A percentile compares a stretch with the other conserved stretches of the same genome.
Evolutionary conservation across 2,113 vertebrate species (phyloP).

Genomic region (Hymenochirus boettgeri): DNA sequence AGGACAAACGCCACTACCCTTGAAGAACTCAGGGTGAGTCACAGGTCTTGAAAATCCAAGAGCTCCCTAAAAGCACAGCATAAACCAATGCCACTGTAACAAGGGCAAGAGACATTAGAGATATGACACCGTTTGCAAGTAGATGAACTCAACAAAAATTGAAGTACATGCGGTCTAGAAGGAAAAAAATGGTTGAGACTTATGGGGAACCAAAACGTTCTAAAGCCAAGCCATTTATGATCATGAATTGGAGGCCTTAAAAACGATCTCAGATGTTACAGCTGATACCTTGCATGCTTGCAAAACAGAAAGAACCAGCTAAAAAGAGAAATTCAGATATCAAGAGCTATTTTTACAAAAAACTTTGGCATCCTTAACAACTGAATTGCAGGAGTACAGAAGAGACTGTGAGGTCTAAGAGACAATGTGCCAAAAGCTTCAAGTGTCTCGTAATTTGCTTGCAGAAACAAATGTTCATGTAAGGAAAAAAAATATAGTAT

Average conservation of each 20-base stretch:
- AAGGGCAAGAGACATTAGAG: slow-evolving; percentile 84
- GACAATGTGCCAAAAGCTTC: slow-evolving; percentile 88
- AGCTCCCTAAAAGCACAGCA: slow-evolving; percentile 85
- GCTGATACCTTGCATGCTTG: slow-evolving; percentile 88
- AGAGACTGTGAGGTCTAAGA: slow-evolving; percentile 77
- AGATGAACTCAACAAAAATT: slow-evolving; percentile 75
- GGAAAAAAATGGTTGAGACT: slow-evolving; percentile 87
- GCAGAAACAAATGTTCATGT: slow-evolving; percentile 85
- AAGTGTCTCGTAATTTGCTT: slow-evolving; percentile 67
- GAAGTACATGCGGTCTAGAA: slow-evolving; percentile 86
- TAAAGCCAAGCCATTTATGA: slow-evolving; percentile 92
- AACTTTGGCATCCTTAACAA: slow-evolving; percentile 77
- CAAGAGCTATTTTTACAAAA: slow-evolving; percentile 88
- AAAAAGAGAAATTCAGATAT: slow-evolving; percentile 87
- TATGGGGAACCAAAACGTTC: slow-evolving; percentile 88
- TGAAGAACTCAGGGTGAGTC: slow-evolving; percentile 79
- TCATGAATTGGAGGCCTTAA: slow-evolving; percentile 89
- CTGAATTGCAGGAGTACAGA: slow-evolving; percentile 76
- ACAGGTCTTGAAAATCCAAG: slow-evolving; percentile 86
- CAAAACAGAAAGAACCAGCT: slow-evolving; percentile 91
- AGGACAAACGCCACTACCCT: slow-evolving; percentile 82
- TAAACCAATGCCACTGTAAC: slow-evolving; percentile 80
- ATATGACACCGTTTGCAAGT: slow-evolving; percentile 82
- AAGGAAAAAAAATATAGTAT: no score
- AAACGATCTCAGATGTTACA: slow-evolving; percentile 92